Conservation (phyloP, 1,140 invertebrate species). For the Caenorhabditis remanei region DNA sequence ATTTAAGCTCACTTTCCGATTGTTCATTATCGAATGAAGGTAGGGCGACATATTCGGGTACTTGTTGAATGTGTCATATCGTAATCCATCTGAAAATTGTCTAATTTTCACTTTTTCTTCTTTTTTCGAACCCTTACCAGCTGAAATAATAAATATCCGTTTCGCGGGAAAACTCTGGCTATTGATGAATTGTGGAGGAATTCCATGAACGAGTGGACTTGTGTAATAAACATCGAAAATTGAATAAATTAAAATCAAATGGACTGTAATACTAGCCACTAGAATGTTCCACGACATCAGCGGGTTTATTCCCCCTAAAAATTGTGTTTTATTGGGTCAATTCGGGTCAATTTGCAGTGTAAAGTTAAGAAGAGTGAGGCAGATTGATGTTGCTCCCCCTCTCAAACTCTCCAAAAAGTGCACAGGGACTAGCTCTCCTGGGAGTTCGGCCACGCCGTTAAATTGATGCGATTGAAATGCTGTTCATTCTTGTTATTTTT, state of each 20-base stretch:
- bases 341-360: conserved; percentile 11
- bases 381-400: not conserved
- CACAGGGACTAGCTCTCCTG: not conserved
- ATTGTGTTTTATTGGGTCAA: not conserved
- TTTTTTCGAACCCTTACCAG: conserved; percentile 64
- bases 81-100: conserved; percentile 71
- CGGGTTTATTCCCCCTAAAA: not conserved
- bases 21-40: conserved; percentile 70
- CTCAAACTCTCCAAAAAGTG: not conserved
- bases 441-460: not conserved
- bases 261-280: conserved; percentile 69
- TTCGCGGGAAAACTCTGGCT: conserved; percentile 64
- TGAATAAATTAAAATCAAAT: conserved; percentile 74
- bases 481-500: no score
- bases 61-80: conserved; percentile 71
- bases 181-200: conserved; percentile 66
- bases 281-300: conserved; percentile 33
- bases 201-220: conserved; percentile 72
- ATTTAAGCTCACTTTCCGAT: conserved; percentile 64
- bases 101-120: not conserved
- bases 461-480: no score
- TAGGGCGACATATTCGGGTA: conserved; percentile 72
- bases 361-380: not conserved
- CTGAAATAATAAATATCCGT: conserved; percentile 74
- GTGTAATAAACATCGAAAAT: conserved; percentile 77